These are phyloP conservation scores for Eupristina koningsbergeri DNA, from an alignment of 1,140 invertebrate genomes.

Conservation along the genomic window DNA sequence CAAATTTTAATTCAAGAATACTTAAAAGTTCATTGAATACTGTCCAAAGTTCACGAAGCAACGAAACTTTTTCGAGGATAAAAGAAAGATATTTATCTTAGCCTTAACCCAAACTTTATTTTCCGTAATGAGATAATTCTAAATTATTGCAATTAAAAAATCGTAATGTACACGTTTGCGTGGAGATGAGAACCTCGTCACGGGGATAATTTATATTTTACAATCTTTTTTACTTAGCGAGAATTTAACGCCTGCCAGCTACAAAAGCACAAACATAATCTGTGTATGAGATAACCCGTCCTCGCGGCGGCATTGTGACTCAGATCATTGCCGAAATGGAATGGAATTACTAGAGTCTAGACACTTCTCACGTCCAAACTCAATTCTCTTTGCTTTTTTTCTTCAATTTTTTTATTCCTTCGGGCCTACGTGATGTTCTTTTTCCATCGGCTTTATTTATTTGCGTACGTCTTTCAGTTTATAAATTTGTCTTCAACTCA, in stretches of 20 bases:
- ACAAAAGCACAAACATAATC: conserved; percentile 48
- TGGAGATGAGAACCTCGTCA: conserved; percentile 29
- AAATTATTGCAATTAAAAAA: not conserved
- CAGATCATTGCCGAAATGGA: conserved; percentile 31
- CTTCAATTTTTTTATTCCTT: conserved; percentile 9
- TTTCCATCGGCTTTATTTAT: not conserved
- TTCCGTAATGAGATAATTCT: not conserved
- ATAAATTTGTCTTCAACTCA: conserved; percentile 12
- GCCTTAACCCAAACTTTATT: not conserved
- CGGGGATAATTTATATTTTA: not conserved
- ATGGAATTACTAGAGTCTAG: conserved; percentile 24
- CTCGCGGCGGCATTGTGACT: conserved; percentile 50
- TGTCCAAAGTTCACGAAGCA: no score
- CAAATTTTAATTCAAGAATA: no score
- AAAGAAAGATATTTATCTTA: no score
- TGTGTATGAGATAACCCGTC: conserved; percentile 13
- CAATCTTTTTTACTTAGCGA: conserved; percentile 32
- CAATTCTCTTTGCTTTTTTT: conserved; percentile 6
- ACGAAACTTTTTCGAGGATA: no score
- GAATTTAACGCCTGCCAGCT: conserved; percentile 56
- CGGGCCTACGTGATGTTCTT: not conserved
- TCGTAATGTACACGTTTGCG: conserved; percentile 4
- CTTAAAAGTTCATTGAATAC: no score
- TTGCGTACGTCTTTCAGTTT: conserved; percentile 14
- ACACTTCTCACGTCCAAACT: conserved; percentile 30